Percentiles rank a stretch among this genome's conserved stretches.
phyloP scores from a whole-genome alignment of 2,797 vertebrate genomes.

The Morelia viridis region DNA sequence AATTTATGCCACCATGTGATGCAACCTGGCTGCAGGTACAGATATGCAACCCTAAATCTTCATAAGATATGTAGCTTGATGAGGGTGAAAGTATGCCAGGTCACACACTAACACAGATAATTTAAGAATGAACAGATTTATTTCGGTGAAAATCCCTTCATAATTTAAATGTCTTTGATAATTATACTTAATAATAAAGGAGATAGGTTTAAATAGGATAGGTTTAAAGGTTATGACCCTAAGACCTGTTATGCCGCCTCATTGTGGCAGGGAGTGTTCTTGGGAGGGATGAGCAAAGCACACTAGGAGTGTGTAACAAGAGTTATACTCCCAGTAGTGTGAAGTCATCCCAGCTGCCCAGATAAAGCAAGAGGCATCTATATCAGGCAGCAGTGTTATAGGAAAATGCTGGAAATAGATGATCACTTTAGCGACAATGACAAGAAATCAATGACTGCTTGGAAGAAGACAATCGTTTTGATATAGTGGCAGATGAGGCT shows the following conservation, averaged over 20 bases:
- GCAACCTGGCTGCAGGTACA: background rate
- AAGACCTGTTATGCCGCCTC: background rate
- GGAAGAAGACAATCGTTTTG: background rate
- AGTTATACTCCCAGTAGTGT: background rate
- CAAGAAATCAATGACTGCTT: background rate
- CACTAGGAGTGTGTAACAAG: background rate
- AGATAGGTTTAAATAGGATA: background rate
- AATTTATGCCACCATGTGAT: background rate
- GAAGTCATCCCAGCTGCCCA: background rate
- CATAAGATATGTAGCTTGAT: background rate
- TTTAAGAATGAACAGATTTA: background rate
- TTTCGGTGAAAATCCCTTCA: background rate
- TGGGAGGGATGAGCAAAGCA: background rate
- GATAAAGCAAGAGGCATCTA: background rate
- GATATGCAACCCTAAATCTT: background rate
- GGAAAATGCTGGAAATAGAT: no score
- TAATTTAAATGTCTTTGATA: background rate
- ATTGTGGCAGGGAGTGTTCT: background rate
- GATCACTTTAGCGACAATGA: no score
- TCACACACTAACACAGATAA: background rate
- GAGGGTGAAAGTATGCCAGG: background rate
- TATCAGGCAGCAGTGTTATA: background rate
- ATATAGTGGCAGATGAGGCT: background rate
- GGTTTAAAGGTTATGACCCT: background rate
- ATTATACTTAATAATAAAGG: background rate